These are phyloP conservation scores for Erethizon dorsatum DNA, from an alignment of 2,797 vertebrate species.

Conservation along the genomic window DNA sequence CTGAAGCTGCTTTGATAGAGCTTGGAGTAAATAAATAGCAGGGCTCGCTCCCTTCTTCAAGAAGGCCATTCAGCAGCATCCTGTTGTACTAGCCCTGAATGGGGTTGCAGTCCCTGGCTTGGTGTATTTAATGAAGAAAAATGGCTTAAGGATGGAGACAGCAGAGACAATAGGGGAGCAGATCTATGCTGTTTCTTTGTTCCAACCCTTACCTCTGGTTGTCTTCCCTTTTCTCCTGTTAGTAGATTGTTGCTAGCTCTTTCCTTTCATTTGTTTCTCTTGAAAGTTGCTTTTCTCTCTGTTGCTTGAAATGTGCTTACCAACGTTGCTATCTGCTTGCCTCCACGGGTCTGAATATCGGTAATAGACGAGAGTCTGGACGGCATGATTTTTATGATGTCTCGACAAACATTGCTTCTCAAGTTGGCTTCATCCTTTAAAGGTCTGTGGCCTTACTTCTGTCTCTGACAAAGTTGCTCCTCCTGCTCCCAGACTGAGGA, in stretches of 20 bases:
- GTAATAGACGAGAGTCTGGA: background rate
- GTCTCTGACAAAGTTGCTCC: background rate
- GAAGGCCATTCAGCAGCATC: background rate
- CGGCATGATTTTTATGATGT: background rate
- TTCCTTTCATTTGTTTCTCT: background rate
- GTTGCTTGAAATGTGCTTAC: background rate
- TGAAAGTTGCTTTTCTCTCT: background rate
- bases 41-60: background rate
- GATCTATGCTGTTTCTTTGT: background rate
- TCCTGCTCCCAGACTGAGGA: background rate
- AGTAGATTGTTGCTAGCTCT: background rate
- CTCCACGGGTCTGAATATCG: no score
- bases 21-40: background rate
- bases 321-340: background rate
- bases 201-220: background rate
- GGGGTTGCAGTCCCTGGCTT: background rate
- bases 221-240: background rate
- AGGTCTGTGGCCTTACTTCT: background rate
- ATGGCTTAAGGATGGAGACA: background rate
- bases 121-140: fast-evolving
- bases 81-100: background rate
- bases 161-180: fast-evolving
- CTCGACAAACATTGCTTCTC: background rate
- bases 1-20: slow-evolving; percentile 31
- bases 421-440: background rate